Conservation (phyloP, 2,888 invertebrate genomes). For the Dryocosmus kuriphilus region DNA sequence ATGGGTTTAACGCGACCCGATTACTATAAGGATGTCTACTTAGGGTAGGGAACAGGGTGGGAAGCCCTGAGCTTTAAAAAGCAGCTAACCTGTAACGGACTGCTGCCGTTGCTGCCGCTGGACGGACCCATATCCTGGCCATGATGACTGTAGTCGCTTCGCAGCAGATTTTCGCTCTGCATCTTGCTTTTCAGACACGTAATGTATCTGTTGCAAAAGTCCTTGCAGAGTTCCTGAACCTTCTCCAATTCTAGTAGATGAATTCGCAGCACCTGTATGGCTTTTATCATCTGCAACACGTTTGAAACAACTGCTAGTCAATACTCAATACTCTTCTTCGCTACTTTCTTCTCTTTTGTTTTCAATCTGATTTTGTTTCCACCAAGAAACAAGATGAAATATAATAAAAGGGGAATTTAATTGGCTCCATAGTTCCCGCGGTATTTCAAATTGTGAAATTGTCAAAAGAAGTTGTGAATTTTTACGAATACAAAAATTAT, state of each 20-base stretch:
- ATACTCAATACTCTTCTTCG: not conserved
- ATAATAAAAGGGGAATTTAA: not conserved
- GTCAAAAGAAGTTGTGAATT: not conserved
- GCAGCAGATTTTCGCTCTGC: conserved; percentile 91
- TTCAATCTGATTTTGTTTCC: conserved; percentile 46
- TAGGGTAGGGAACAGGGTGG: conserved; percentile 70
- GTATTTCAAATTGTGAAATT: not conserved
- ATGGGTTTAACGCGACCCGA: conserved; percentile 67
- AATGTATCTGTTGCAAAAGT: conserved; percentile 96
- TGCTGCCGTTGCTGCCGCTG: conserved; percentile 76
- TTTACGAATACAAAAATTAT: not conserved
- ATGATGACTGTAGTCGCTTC: conserved; percentile 87
- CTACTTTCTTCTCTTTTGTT: not conserved
- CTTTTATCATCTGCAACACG: conserved; percentile 86
- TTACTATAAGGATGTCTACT: conserved; percentile 73
- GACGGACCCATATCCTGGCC: conserved; percentile 74
- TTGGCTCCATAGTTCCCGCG: not conserved
- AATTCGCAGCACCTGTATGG: conserved; percentile 93
- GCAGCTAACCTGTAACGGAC: conserved; percentile 76
- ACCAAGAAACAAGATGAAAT: not conserved
- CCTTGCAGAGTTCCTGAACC: conserved; percentile 95
- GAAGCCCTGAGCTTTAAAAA: conserved; percentile 63
- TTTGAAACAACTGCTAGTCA: conserved; percentile 1
- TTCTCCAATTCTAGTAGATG: conserved; percentile 95
- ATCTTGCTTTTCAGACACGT: conserved; percentile 93